Conservation (phyloP, 2,888 invertebrate genomes). For the Leptarthrus brevirostris region DNA sequence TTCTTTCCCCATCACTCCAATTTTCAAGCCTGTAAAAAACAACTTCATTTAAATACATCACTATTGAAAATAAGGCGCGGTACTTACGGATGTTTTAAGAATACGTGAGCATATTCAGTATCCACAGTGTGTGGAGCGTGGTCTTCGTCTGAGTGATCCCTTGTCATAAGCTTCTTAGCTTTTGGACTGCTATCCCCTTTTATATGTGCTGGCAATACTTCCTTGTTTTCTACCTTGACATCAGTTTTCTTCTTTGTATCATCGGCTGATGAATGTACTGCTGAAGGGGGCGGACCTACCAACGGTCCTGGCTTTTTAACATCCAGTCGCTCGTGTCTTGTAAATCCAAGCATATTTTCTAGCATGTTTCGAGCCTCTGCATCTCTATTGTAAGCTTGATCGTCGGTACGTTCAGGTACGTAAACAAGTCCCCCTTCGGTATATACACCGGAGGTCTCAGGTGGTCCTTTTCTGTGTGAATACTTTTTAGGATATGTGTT, state of each 20-base stretch:
- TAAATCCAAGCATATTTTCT: slow-evolving; percentile 80
- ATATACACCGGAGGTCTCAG: slow-evolving; percentile 66
- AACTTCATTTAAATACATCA: no score
- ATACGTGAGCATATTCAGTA: slow-evolving; percentile 82
- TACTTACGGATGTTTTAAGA: slow-evolving; percentile 77
- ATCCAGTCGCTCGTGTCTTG: slow-evolving; percentile 88
- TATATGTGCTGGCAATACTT: slow-evolving; percentile 64
- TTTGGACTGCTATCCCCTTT: slow-evolving; percentile 61
- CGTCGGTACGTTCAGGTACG: slow-evolving; percentile 63
- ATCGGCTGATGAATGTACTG: slow-evolving; percentile 55
- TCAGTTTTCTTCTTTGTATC: slow-evolving; percentile 32
- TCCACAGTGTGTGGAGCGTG: slow-evolving; percentile 76
- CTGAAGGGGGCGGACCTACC: slow-evolving; percentile 65
- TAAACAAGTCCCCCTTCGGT: slow-evolving; percentile 74
- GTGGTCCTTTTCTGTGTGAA: slow-evolving; percentile 18
- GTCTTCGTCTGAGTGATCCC: slow-evolving; percentile 67
- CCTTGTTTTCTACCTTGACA: slow-evolving; percentile 59
- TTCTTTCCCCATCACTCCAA: slow-evolving; percentile 80
- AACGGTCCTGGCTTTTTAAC: slow-evolving; percentile 95
- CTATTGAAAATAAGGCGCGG: background rate
- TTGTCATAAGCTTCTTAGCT: slow-evolving; percentile 63
- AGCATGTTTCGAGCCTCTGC: slow-evolving; percentile 71
- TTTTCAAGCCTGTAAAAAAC: slow-evolving; percentile 68
- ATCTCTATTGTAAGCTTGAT: slow-evolving; percentile 62
- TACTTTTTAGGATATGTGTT: slow-evolving; percentile 50